Evolutionary conservation across 1,140 invertebrate genomes (phyloP), one percentile per base, ranked within the genome.

Genomic region (Steinernema khuongi): DNA sequence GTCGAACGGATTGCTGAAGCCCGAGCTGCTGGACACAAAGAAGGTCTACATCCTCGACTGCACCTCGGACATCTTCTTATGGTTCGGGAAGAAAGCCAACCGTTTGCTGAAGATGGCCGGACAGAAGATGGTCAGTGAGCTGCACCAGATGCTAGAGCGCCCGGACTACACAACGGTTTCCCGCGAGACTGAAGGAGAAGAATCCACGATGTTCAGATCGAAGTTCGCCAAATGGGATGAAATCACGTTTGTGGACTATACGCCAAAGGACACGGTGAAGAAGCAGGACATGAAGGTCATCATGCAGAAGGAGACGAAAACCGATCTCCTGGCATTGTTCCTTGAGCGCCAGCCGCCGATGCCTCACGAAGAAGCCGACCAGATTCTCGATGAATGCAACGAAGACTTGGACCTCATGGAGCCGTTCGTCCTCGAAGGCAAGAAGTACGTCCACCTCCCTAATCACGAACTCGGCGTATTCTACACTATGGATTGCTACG

Each of bases 171-270:
- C 95, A 0, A 87, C 93, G 76, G 92, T 98, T 18, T 94, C 92
- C 1, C 88, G 94, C 68, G 90, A 96, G 31, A 79, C 88, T 19
- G 88, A 90, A 81, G 89, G 88, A 85, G 89, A 82, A 80, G 89
- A 90, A 74, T 85, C 88, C 22, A 89, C 94, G 89, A 91, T 97
- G 73, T 99, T 99, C 86, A 97, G 97, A 88, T 92, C 92, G 1
- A 98, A 99, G 87, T 99, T 99, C 87, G 87, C 90, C 67, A 94
- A 93, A 11, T 99, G 96, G 96, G 96, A 99, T 86, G 96, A 99
- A 88, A 94, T 99, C 0, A 94, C 99, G 77, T 94, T 95, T 0
- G 96, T 99, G 1, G 97, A 99, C 88, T 99, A 97, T 85, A 99
- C 97, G 14, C 89, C 96, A 78, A 98, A 32, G 22, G 36, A 77